A percentile compares a stretch with the other conserved stretches of the same genome.
Conservation (phyloP, 35 echinoderm and acorn worm species). For the Amphiura filiformis region DNA sequence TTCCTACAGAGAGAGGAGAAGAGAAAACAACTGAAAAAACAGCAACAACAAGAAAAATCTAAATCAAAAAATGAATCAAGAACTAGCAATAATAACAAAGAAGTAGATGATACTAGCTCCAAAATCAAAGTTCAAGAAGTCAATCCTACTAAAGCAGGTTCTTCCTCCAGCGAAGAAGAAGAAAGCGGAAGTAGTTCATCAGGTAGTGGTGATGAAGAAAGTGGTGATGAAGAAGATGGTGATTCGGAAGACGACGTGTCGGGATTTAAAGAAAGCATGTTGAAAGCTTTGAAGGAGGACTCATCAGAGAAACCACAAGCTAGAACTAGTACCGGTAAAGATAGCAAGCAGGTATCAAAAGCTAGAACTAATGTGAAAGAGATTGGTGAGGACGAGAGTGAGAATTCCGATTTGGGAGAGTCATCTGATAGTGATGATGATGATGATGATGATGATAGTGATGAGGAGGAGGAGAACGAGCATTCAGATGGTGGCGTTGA, state of each 20-base stretch:
- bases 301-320: not conserved
- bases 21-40: constrained; percentile 33
- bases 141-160: not conserved
- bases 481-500: constrained; percentile 6
- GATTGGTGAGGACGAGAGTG: not conserved
- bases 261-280: not conserved
- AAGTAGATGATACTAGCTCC: not conserved
- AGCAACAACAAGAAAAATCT: constrained; percentile 2
- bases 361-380: not conserved
- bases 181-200: not conserved
- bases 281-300: not conserved
- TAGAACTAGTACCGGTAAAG: not conserved
- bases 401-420: not conserved
- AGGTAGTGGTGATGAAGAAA: no score
- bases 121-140: not conserved
- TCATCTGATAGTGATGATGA: not conserved
- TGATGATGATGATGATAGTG: not conserved
- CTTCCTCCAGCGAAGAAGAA: not conserved
- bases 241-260: not conserved
- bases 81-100: not conserved
- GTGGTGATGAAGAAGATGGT: constrained; percentile 10
- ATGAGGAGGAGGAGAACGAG: not conserved
- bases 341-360: not conserved
- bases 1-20: constrained; percentile 72
- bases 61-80: not conserved